Percentiles rank a stretch among this genome's conserved stretches.
phyloP scores from a whole-genome alignment of 1,140 invertebrate species.

The Bursaphelenchus mucronatus region DNA sequence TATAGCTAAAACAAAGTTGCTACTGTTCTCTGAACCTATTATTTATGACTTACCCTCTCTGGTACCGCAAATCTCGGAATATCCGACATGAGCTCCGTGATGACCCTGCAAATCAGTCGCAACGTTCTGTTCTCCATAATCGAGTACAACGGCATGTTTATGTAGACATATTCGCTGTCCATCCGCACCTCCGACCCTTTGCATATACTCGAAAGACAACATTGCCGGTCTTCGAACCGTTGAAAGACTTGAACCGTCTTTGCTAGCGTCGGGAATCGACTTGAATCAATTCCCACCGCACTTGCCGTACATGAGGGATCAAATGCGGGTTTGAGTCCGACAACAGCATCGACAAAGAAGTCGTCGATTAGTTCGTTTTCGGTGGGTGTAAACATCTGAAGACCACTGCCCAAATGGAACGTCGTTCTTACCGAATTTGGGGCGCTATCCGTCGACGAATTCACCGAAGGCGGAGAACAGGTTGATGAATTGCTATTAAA shows the following conservation, averaged over 20 bases:
- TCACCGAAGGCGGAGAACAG: too few relatives aligned
- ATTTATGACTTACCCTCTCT: too few relatives aligned
- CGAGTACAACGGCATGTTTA: constrained; percentile 12
- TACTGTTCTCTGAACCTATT: too few relatives aligned
- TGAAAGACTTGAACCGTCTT: neutral
- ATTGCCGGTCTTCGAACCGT: constrained; percentile 14
- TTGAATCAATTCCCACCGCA: neutral
- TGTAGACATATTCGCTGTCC: constrained; percentile 8
- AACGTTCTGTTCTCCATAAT: constrained; percentile 16
- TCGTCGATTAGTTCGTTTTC: constrained; percentile 7
- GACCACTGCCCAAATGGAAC: too few relatives aligned
- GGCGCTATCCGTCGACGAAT: too few relatives aligned
- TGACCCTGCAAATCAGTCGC: constrained; percentile 9
- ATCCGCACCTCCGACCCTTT: neutral
- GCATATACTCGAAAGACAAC: neutral
- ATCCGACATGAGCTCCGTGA: constrained; percentile 13
- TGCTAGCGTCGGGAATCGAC: constrained; percentile 1
- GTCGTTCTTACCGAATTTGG: too few relatives aligned
- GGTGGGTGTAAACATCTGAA: neutral
- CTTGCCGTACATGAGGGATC: neutral
- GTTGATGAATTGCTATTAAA: too few relatives aligned
- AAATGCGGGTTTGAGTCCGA: neutral
- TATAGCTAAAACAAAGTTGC: too few relatives aligned
- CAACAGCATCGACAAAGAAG: constrained; percentile 9
- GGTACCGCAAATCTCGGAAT: neutral